A percentile compares a stretch with the other conserved stretches of the same genome.
Conservation (phyloP, 53 echinoderm and acorn worm species). For the Holothuria scabra region DNA sequence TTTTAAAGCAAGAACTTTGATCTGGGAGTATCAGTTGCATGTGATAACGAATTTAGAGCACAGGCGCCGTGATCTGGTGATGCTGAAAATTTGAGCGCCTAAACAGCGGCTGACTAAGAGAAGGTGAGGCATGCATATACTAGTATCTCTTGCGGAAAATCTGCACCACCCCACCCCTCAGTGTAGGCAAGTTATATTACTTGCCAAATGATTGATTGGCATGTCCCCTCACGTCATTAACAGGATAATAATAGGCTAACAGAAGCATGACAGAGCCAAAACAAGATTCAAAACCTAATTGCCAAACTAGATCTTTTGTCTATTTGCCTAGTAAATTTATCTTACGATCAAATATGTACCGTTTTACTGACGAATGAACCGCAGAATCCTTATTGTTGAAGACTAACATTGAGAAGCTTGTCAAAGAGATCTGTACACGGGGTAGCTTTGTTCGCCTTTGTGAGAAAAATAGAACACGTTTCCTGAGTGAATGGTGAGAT, state of each 20-base stretch:
- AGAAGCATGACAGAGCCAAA: conserved; percentile 18
- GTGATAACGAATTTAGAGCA: too few species aligned
- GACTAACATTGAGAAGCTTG: not conserved
- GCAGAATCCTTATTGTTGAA: not conserved
- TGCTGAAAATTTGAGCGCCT: too few species aligned
- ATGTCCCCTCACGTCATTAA: not conserved
- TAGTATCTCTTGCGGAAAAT: too few species aligned
- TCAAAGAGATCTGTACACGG: conserved; percentile 11
- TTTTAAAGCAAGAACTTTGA: too few species aligned
- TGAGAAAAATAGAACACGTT: conserved; percentile 24
- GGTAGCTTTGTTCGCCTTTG: not conserved
- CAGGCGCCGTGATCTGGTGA: too few species aligned
- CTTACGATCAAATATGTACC: conserved; percentile 32
- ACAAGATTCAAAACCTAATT: not conserved
- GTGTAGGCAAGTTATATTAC: too few species aligned
- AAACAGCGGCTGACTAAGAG: too few species aligned
- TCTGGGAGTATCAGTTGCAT: too few species aligned
- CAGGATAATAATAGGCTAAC: not conserved
- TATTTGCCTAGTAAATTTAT: conserved; percentile 29
- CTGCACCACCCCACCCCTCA: too few species aligned
- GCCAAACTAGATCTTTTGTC: conserved; percentile 34
- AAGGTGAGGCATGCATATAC: too few species aligned
- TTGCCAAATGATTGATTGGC: conserved; percentile 2
- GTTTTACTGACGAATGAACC: conserved; percentile 25
- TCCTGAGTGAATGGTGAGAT: not conserved